Base-by-base conservation (phyloP, 2,888 invertebrate genomes). In the Ichneumoninae sp. region DNA sequence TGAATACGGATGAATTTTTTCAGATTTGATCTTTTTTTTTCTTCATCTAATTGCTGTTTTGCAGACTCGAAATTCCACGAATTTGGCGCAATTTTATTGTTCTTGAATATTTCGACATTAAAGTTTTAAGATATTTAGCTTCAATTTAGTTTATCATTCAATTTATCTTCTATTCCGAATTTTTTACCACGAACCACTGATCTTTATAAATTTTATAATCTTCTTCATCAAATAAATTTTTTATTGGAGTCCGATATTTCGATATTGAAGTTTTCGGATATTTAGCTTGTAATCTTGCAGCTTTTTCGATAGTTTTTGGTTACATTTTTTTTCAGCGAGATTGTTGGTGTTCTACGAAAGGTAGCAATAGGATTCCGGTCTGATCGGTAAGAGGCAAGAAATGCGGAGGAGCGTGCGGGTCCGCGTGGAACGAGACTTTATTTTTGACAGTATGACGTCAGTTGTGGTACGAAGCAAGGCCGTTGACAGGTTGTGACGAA, bases 391-490 rank as follows among this genome's bases (percentile, higher is more conserved):
- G 77, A 74, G n/a, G 70, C 26, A 66, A 69, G 71, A 83, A 84
- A 82, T 57, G 26, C 71, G 44, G 74, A 69, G 57, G 54, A 69
- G 68, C 63, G 60, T 47, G 68, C 54, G 73, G 40, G 44, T 87
- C 86, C 86, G 85, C 88, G 86, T 88, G 88, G 87, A 88, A 87
- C 85, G 84, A 85, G 79, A 86, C 86, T 88, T 89, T 92, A 91
- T 92, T 91, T 91, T 87, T 87, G 89, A 88, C 83, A 87, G 83
- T 81, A 85, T 90, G 91, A 92, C 91, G 91, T 89, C 89, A 91
- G 69, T 79, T 75, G 74, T 71, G 85, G 87, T 83, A 79, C 87
- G 86, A 81, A 70, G 85, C 89, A 89, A 89, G 89, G 89, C 89
- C 88, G 88, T 86, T 88, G 88, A 88, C 85, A 88, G 86, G 83